Conservation (phyloP, 2,888 invertebrate genomes). For the Phlogophora meticulosa region DNA sequence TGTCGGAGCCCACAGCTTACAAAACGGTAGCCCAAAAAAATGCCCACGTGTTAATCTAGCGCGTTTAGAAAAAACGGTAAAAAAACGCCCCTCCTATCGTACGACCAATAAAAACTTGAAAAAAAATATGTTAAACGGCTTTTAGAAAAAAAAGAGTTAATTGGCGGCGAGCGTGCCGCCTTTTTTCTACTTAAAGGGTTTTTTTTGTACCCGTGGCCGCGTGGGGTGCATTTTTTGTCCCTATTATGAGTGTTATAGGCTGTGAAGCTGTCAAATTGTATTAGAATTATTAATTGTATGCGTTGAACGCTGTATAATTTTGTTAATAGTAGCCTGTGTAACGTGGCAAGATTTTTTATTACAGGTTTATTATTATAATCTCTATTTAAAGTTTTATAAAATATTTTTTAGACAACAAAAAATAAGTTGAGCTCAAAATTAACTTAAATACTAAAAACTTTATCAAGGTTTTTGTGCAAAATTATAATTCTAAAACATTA, state of each 20-base stretch:
- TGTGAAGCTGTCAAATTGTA: constrained; percentile 79
- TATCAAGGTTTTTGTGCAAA: constrained; percentile 2
- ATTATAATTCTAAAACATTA: constrained; percentile 8
- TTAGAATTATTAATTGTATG: constrained; percentile 81
- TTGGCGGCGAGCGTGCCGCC: constrained; percentile 88
- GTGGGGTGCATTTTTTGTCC: constrained; percentile 87
- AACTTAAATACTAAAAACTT: neutral
- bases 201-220: constrained; percentile 71
- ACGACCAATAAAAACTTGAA: constrained; percentile 84
- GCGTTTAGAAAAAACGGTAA: constrained; percentile 77
- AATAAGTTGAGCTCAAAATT: too few relatives aligned
- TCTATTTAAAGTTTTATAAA: neutral
- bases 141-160: constrained; percentile 85
- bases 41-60: constrained; percentile 81
- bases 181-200: constrained; percentile 72
- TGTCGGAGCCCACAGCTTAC: constrained; percentile 81
- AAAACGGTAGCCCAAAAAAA: constrained; percentile 78
- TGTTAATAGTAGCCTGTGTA: constrained; percentile 53
- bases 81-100: constrained; percentile 84
- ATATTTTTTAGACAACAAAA: too few relatives aligned
- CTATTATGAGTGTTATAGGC: constrained; percentile 75
- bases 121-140: constrained; percentile 78
- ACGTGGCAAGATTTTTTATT: constrained; percentile 3
- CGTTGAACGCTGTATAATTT: constrained; percentile 77
- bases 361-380: constrained; percentile 11